Conservation (phyloP, 2,113 vertebrate species). For the Pterocles orientalis region DNA sequence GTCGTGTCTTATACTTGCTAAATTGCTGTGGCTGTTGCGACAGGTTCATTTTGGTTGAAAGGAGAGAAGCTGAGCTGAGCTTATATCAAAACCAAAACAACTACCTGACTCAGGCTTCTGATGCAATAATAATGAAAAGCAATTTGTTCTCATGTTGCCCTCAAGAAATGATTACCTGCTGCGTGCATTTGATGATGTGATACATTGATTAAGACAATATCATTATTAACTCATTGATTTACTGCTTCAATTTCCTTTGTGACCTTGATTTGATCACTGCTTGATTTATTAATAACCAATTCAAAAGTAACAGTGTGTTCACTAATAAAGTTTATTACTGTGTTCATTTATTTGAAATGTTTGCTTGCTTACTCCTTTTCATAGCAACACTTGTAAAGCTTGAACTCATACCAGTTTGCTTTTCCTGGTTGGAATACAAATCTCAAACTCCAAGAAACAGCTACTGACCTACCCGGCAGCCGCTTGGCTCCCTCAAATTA, state of each 20-base stretch:
- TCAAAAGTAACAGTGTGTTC: slow-evolving; percentile 16
- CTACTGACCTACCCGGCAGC: not conserved
- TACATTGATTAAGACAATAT: slow-evolving; percentile 48
- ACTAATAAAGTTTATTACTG: slow-evolving; percentile 26
- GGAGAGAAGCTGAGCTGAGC: not conserved
- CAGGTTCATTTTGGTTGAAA: not conserved
- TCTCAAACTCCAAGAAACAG: not conserved
- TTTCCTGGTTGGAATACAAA: not conserved
- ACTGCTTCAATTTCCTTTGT: slow-evolving; percentile 9
- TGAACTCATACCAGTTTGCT: not conserved
- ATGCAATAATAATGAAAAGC: slow-evolving; percentile 46
- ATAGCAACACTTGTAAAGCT: not conserved
- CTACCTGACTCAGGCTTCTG: slow-evolving; percentile 1
- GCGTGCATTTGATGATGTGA: slow-evolving; percentile 8
- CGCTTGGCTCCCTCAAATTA: not conserved
- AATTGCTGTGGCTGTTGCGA: not conserved
- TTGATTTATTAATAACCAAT: slow-evolving; percentile 36
- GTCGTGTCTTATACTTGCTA: not conserved
- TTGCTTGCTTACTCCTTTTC: not conserved
- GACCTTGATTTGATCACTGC: slow-evolving; percentile 40
- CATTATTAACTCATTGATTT: slow-evolving; percentile 48
- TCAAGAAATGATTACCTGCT: slow-evolving; percentile 22
- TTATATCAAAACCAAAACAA: slow-evolving; percentile 19
- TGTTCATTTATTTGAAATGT: slow-evolving; percentile 4
- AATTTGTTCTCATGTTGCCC: not conserved